Evolutionary conservation across 2,888 invertebrate species (phyloP), one percentile per base, ranked within the genome.

Genomic region (Eristalis arbustorum): DNA sequence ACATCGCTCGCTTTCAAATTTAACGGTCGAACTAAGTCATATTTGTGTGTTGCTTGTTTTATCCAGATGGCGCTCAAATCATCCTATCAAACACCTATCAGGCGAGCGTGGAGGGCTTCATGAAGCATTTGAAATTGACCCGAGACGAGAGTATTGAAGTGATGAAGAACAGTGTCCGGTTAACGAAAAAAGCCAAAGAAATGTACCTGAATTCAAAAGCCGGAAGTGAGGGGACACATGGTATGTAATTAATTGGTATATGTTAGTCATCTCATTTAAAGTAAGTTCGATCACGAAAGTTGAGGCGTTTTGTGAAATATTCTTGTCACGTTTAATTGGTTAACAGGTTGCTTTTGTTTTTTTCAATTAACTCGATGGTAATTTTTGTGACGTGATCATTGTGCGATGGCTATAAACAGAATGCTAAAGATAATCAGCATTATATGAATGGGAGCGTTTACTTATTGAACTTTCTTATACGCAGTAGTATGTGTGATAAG

Each of bases 41-140:
- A 49, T 62, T 66, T 14, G 31, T 18, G 42, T 14, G 40, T 57
- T 22, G n/a, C 10, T 37, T 25, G 4, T 11, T 62, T 76, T 37
- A 8, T 61, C 22, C 93, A 95, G 97, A 96, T 90, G 98, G 98
- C n/a, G 96, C 98, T n/a, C 96, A 98, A 90, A 93, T 98, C 79
- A 95, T 98, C 89, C 95, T 96, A 90, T 97, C 97, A 37, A 96
- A 96, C 90, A 97, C 97, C 11, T 98, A 98, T 92, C 98, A 98
- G 93, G 97, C 97, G 8, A 96, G 96, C 34, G 93, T 96, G 67
- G 95, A 94, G 72, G 96, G 97, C 0, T 97, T 97, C 91, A 93
- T 94, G 90, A 94, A 96, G 90, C 95, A 97, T 92, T 93, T 98
- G 75, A 94, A 95, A 18, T 91, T 97, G 25, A 94, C 94, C 23